These are phyloP conservation scores for Myrmophylax atrothorax DNA, from an alignment of 2,113 vertebrate species.

Conservation along the genomic window DNA sequence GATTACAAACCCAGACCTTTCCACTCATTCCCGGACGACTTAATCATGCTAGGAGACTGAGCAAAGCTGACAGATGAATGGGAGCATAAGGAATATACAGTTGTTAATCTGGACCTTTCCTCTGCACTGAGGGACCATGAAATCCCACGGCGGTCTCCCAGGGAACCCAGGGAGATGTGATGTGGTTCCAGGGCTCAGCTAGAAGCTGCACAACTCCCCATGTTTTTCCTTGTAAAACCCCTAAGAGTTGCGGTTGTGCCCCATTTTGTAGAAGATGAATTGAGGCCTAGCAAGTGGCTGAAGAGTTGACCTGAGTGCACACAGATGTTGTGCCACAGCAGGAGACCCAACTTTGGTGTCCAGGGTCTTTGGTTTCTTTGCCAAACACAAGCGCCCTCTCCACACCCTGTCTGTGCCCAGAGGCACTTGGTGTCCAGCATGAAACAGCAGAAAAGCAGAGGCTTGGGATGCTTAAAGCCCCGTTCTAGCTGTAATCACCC, in stretches of 20 bases:
- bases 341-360: background rate
- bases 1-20: background rate
- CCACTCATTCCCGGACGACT: background rate
- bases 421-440: background rate
- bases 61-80: conserved; percentile 2
- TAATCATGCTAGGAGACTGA: background rate
- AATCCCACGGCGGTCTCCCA: background rate
- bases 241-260: background rate
- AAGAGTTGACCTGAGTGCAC: background rate
- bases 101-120: background rate
- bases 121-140: background rate
- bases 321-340: fast-evolving
- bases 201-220: background rate
- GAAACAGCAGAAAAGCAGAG: background rate
- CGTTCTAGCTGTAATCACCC: background rate
- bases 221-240: background rate
- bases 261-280: background rate
- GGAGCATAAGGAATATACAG: background rate
- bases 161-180: background rate
- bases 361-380: background rate
- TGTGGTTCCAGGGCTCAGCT: background rate
- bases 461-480: background rate
- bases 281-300: background rate
- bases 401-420: background rate
- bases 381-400: background rate